Evolutionary conservation across 1,140 invertebrate genomes (phyloP), one percentile per base, ranked within the genome.

Genomic region (Drosophila orena): DNA sequence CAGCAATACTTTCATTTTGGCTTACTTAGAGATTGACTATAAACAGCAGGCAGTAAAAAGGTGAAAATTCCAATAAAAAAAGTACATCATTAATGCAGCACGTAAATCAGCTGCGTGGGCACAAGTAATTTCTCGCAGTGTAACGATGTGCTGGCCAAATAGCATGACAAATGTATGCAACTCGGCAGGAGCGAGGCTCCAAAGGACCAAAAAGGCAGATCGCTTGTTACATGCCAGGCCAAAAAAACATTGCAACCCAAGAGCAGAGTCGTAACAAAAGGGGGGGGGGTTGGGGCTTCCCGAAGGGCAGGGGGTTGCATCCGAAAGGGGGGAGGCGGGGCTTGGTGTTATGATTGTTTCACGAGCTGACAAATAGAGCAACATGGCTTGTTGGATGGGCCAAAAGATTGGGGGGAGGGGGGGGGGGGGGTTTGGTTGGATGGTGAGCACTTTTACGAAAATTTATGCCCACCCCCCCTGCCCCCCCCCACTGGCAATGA

Each of bases 261-360:
- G 65, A 58, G 43, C 54, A 62, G 44, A 24, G 52, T 2, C 17
- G 15, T 0, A 24, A 27, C 71, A 55, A 70, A 52, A 6, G 11
- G 20, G 4, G 11, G 27, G 11, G 20, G 24, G 5, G 5, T 27
- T 27, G 6, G 5, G 24, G 24, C 6, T 11, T n/a, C 15, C 43
- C 11, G 43, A 42, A 42, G 30, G 30, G 64, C 17, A 0, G 0
- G 24, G 24, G 4, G 24, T 1, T 24, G 24, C 24, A 24, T 24
- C 24, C 24, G 4, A 24, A 0, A 0, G 2, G 30, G 30, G 7
- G 27, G 27, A 24, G 24, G 24, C 24, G 22, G 61, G 62, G 58
- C 60, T 59, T 60, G 79, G 77, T 79, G 71, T 89, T 79, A 79
- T 89, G 83, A 89, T 89, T 89, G 83, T 89, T 88, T 89, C 83